Base-by-base conservation (phyloP, 2,888 invertebrate genomes). In the Alsophila aescularia region DNA sequence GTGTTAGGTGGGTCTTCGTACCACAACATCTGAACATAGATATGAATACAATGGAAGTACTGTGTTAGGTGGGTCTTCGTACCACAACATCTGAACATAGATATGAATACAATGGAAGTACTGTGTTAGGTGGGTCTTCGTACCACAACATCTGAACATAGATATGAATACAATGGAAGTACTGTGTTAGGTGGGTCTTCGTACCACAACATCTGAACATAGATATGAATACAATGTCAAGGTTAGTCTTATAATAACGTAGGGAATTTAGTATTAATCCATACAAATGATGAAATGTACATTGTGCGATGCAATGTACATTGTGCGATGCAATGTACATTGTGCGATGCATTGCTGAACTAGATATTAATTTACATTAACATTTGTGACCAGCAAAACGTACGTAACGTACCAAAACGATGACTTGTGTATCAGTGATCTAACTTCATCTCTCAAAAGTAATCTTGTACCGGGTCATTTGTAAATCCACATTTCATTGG, bases 151-250 rank as follows among this genome's bases (percentile, higher is more conserved):
- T n/a, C n/a, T n/a, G n/a, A n/a, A n/a, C n/a, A n/a, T n/a, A n/a
- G n/a, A n/a, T n/a, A 48, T 39, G 9, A 36, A 32, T 37, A 56
- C 53, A 59, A 55, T 61, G 50, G 49, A 40, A 32, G 36, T 44
- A 47, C 40, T 27, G 27, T 24, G 29, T 39, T 27, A 16, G 35
- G 15, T 42, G 16, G 35, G 43, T 51, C 31, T 51, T 21, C 16
- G 6, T 24, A 39, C 6, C 13, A 51, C 47, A 24, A 18, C 1
- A 24, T 24, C 24, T 6, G 24, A 18, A 18, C 5, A 18, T 18
- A 4, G 5, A 18, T 18, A 18, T 18, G 2, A 18, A 15, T 29
- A 39, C 6, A 0, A 34, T 34, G 24, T 43, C 18, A 37, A 18
- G 44, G 43, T 39, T 31, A 37, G n/a, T 32, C 10, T 29, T 10